Conservation (phyloP, 2,113 vertebrate genomes). For the Ardeotis arabs region DNA sequence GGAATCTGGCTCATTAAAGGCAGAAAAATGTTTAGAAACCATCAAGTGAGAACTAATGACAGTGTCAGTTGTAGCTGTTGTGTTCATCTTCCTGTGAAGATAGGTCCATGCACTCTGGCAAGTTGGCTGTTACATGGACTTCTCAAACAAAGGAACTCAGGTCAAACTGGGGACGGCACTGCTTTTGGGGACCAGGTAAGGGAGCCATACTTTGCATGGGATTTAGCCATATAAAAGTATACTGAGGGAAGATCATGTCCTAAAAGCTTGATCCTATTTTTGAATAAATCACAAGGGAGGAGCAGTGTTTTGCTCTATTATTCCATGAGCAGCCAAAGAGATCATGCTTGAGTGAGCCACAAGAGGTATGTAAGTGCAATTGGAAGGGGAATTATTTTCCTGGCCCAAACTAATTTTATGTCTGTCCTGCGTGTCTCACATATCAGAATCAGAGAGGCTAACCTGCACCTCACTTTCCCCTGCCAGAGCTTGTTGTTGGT, state of each 20-base stretch:
- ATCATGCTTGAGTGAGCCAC: neutral
- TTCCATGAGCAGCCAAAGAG: neutral
- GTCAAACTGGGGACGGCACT: neutral
- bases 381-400: neutral
- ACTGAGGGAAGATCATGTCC: neutral
- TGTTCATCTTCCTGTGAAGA: neutral
- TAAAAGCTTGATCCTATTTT: neutral
- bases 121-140: neutral
- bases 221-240: neutral
- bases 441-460: neutral
- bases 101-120: neutral
- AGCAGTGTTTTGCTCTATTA: neutral
- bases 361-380: accelerated
- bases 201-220: neutral
- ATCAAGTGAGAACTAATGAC: neutral
- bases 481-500: neutral
- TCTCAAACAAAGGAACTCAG: neutral
- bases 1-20: neutral
- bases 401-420: neutral
- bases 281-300: neutral
- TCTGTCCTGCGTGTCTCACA: neutral
- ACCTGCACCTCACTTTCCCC: neutral
- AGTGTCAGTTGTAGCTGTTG: neutral
- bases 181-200: neutral
- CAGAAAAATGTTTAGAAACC: neutral